phyloP scores from a whole-genome alignment of 2,113 vertebrate genomes.

The Empidonax traillii region DNA sequence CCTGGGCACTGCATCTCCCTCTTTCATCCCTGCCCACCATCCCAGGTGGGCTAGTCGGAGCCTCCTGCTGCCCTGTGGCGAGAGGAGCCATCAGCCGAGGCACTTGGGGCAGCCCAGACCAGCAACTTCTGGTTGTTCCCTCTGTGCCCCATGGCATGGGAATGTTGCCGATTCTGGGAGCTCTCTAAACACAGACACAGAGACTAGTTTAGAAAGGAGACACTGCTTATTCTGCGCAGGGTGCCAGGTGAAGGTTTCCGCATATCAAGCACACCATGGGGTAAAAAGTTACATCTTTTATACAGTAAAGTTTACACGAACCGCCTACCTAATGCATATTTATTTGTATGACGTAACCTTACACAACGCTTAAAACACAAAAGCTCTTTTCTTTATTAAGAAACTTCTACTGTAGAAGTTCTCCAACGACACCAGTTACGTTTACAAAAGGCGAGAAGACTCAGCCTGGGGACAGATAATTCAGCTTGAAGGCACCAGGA shows the following conservation, averaged over 20 bases:
- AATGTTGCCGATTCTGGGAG: not conserved
- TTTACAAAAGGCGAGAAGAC: not conserved
- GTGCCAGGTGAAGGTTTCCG: not conserved
- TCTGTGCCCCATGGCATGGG: fast-evolving
- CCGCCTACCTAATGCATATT: not conserved
- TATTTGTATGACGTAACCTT: not conserved
- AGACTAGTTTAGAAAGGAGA: not conserved
- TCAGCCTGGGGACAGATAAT: not conserved
- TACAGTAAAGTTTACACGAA: not conserved
- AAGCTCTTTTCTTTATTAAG: not conserved
- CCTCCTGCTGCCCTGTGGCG: not conserved
- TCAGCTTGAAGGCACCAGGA: not conserved
- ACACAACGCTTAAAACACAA: not conserved
- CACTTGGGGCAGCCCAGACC: not conserved
- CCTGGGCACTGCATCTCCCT: not conserved
- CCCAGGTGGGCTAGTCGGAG: not conserved
- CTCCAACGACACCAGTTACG: not conserved
- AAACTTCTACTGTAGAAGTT: not conserved
- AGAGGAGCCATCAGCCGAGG: fast-evolving
- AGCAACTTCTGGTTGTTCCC: not conserved
- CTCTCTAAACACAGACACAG: not conserved
- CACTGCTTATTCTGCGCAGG: fast-evolving
- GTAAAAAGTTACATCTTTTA: not conserved
- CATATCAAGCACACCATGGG: not conserved
- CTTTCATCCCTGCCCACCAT: not conserved